phyloP scores from a whole-genome alignment of 2,888 invertebrate genomes.

The Anthoptus insignis region DNA sequence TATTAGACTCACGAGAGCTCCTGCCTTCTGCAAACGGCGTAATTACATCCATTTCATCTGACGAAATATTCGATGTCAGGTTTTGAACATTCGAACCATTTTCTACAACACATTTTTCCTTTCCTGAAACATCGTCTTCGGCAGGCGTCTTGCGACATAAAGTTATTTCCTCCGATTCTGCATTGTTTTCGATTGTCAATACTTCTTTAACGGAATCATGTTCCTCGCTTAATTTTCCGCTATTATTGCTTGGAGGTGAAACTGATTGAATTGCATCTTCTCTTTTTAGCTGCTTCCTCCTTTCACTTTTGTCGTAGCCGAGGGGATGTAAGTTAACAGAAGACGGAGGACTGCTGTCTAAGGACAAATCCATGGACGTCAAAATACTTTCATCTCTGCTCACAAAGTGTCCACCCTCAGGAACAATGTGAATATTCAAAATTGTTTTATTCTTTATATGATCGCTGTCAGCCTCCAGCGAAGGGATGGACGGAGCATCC shows the following conservation, averaged over 20 bases:
- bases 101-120: background rate
- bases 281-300: slow-evolving; percentile 78
- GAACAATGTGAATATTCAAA: slow-evolving; percentile 80
- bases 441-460: slow-evolving; percentile 71
- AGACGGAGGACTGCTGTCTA: slow-evolving; percentile 76
- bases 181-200: slow-evolving; percentile 40
- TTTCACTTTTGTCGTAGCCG: slow-evolving; percentile 75
- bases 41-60: slow-evolving; percentile 77
- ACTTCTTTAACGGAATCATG: slow-evolving; percentile 65
- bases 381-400: slow-evolving; percentile 78
- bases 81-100: slow-evolving; percentile 11
- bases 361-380: slow-evolving; percentile 76
- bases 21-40: slow-evolving; percentile 62
- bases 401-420: slow-evolving; percentile 71
- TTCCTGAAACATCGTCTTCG: background rate
- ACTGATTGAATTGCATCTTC: slow-evolving; percentile 84
- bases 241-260: slow-evolving; percentile 80
- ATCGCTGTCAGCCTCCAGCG: slow-evolving; percentile 69
- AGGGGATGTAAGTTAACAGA: slow-evolving; percentile 76
- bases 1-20: slow-evolving; percentile 49
- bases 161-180: slow-evolving; percentile 36
- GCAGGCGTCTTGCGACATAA: slow-evolving; percentile 7
- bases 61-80: slow-evolving; percentile 39
- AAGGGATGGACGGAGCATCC: slow-evolving; percentile 62
- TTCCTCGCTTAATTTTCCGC: slow-evolving; percentile 80